These are phyloP conservation scores for Pediacus dermestoides DNA, from an alignment of 2,888 invertebrate genomes.

Conservation along the genomic window DNA sequence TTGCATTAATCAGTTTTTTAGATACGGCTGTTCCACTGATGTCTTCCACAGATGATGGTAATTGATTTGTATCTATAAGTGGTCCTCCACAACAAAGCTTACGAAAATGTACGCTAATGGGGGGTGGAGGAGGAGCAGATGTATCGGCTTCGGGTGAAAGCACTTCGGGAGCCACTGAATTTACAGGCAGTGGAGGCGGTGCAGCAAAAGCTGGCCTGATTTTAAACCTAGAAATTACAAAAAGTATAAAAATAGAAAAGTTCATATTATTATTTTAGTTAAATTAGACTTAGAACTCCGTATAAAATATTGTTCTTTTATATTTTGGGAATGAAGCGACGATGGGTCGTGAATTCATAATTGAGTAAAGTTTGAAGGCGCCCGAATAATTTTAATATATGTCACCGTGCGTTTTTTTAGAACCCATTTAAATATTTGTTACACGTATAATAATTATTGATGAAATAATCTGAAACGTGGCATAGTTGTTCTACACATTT, in stretches of 20 bases:
- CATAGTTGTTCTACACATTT: too few relatives aligned
- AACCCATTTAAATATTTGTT: too few relatives aligned
- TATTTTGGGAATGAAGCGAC: too few relatives aligned
- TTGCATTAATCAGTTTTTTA: conserved; percentile 42
- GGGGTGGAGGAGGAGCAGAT: conserved; percentile 52
- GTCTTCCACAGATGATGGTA: conserved; percentile 53
- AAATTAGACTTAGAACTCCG: too few relatives aligned
- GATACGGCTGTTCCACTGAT: conserved; percentile 47
- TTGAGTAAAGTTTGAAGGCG: too few relatives aligned
- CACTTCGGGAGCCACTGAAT: conserved; percentile 35
- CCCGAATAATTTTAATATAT: too few relatives aligned
- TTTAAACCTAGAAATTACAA: conserved; percentile 42
- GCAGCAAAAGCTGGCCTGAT: conserved; percentile 25
- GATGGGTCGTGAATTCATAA: too few relatives aligned
- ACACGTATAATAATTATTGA: too few relatives aligned
- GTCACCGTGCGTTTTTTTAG: too few relatives aligned
- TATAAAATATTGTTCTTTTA: too few relatives aligned
- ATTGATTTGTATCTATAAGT: conserved; percentile 50
- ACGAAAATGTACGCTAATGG: conserved; percentile 53
- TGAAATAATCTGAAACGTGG: too few relatives aligned
- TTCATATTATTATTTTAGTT: too few relatives aligned
- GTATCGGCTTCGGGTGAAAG: conserved; percentile 49
- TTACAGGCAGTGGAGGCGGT: conserved; percentile 28
- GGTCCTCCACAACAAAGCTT: conserved; percentile 54
- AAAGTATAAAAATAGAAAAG: conserved; percentile 5